A percentile compares a stretch with the other conserved stretches of the same genome.
Conservation (phyloP, 2,113 vertebrate species). For the Scatophagus argus region DNA sequence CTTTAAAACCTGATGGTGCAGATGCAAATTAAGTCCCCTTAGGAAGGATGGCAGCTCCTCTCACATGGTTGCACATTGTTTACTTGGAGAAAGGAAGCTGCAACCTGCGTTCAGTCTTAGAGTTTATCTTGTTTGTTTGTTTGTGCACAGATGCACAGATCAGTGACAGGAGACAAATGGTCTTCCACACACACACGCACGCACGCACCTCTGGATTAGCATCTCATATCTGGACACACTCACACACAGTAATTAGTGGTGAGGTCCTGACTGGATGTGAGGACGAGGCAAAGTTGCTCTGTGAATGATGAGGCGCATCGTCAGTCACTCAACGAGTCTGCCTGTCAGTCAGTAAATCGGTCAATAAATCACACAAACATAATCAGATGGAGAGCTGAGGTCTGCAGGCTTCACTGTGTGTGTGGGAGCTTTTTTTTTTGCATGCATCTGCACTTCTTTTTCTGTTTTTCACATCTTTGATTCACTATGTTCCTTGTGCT, state of each 20-base stretch:
- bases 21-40: not conserved
- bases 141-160: not conserved
- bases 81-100: not conserved
- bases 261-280: not conserved
- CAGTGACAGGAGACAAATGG: not conserved
- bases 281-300: not conserved
- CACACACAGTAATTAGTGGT: not conserved
- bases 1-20: conserved; percentile 13
- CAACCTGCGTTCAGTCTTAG: not conserved
- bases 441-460: not conserved
- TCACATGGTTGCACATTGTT: not conserved
- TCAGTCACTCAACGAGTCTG: conserved; percentile 19
- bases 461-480: not conserved
- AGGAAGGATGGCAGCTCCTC: not conserved
- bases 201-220: not conserved
- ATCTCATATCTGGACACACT: not conserved
- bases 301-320: conserved; percentile 33
- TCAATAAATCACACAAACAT: conserved; percentile 12
- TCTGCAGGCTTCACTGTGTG: not conserved
- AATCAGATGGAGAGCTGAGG: conserved; percentile 34
- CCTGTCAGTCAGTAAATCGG: conserved; percentile 28
- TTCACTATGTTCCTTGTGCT: not conserved
- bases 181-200: not conserved
- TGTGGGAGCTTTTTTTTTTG: not conserved
- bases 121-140: not conserved